Evolutionary conservation across 2,113 vertebrate species (phyloP).

Genomic region (Caracal caracal): DNA sequence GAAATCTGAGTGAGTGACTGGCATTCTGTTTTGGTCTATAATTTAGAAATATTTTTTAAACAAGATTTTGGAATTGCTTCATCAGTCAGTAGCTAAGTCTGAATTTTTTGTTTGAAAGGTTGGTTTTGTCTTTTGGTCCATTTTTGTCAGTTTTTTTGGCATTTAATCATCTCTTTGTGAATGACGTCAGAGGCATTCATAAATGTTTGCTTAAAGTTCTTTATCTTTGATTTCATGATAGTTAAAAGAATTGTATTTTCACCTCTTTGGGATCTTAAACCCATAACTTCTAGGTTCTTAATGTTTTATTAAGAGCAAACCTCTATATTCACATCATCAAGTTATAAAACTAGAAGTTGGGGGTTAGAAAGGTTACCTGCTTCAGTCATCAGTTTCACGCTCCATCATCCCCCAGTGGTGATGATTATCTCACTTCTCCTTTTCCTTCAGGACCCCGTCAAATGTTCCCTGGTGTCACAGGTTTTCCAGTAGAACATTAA

Average conservation of each 20-base stretch:
- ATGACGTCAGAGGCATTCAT: not conserved
- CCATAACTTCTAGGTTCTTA: not conserved
- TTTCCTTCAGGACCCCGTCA: not conserved
- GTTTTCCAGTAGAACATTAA: not conserved
- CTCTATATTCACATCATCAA: not conserved
- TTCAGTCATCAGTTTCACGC: not conserved
- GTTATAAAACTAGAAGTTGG: not conserved
- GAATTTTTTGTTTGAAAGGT: not conserved
- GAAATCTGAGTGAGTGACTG: not conserved
- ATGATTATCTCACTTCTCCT: not conserved
- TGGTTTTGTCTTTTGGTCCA: not conserved
- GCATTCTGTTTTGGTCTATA: not conserved
- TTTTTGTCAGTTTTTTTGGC: not conserved
- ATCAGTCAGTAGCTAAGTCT: not conserved
- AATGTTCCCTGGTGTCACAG: not conserved
- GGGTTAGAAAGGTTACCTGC: not conserved
- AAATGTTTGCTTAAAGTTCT: not conserved
- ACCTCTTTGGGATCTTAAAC: not conserved
- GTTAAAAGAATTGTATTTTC: not conserved
- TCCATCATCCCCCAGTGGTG: not conserved
- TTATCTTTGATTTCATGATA: not conserved
- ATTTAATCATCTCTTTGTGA: not conserved
- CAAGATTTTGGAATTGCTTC: not conserved
- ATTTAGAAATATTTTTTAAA: not conserved
- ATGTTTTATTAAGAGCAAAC: not conserved